Base-by-base conservation (phyloP, 2,888 invertebrate genomes). In the Argyresthia albistria region DNA sequence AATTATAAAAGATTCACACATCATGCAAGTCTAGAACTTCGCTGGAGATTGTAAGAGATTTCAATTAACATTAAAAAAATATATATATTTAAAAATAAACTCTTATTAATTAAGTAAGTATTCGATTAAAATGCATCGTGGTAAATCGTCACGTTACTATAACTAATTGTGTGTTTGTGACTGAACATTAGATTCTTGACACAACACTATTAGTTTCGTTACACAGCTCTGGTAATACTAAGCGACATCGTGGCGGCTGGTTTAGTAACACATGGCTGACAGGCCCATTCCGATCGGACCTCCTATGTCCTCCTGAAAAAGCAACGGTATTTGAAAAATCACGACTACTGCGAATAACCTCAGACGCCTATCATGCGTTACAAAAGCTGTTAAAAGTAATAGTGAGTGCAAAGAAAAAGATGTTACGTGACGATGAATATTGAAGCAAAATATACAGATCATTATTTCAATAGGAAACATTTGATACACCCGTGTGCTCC, bases 261-360 rank as follows among this genome's bases (percentile, higher is more conserved):
- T 72, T 75, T 90, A 91, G 80, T 90, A 90, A 78, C 87, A 88
- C 80, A 93, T 73, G 65, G 90, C 83, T 69, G 89, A 90, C 75
- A 93, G 90, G 75, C 91, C 87, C 76, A 89, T 88, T 80, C 91
- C 91, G 75, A 91, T 87, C 59, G 91, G 88, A 70, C 89, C 89
- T 74, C 88, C 83, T 74, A 90, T 77, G 73, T 93, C 92, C 76
- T 91, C 92, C 93, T 93, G 92, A 76, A 91, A 91, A 76, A 83
- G 80, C 25, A 25, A 25, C 25, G 25, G 25, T 25, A 25, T 25
- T 25, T 25, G 25, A 25, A 25, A 25, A 25, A 25, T 25, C 25
- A 25, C 25, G 37, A 42, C 54, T 45, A 68, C 62, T 68, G 66
- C 57, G 59, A 58, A 61, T 61, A 56, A 59, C 57, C 57, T 61